Evolutionary conservation across 64 coral and sea anemone species (phyloP), one percentile per base, ranked within the genome.

Genomic region (Pachyseris speciosa): DNA sequence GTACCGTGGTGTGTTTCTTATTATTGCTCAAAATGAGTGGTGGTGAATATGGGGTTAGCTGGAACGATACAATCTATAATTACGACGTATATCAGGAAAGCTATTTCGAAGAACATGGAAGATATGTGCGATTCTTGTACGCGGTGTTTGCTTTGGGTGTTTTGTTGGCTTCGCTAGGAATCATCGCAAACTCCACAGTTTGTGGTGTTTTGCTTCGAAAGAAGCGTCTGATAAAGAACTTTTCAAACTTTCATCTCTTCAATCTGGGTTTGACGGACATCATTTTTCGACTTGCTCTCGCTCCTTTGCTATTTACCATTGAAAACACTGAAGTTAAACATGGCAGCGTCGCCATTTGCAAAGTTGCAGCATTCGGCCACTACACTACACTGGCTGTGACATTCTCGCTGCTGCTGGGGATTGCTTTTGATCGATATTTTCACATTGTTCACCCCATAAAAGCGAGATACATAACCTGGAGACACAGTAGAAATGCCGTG

Each of bases 211-310:
- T 74, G 20, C 70, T 74, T 26, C 39, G 70, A 15, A n/a, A 74
- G 70, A 74, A 74, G 45, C 38, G 70, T 24, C 37, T 74, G 4
- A 7, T 43, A 11, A 74, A 74, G 40, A 74, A 74, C 70, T 74
- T 74, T 45, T 74, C 70, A 25, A 74, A 44, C n/a, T 74, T 74
- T 44, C 70, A 74, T 13, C 70, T 74, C 9, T 74, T 74, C 70
- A 74, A 74, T 20, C 16, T 74, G 10, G n/a, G 20, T 0, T 7
- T 74, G 8, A 74, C 70, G 20, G 70, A 74, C 22, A 45, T 44
- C 6, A 26, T 74, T 27, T 74, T 74, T n/a, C 42, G 70, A 74
- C 38, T 74, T 1, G 70, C 22, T 74, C 38, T 74, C 0, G 45
- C 70, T 26, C 70, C 70, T 9, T 6, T 74, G 34, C 19, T 44